Conservation (phyloP, 2,113 vertebrate genomes). For the Corvus hawaiiensis region DNA sequence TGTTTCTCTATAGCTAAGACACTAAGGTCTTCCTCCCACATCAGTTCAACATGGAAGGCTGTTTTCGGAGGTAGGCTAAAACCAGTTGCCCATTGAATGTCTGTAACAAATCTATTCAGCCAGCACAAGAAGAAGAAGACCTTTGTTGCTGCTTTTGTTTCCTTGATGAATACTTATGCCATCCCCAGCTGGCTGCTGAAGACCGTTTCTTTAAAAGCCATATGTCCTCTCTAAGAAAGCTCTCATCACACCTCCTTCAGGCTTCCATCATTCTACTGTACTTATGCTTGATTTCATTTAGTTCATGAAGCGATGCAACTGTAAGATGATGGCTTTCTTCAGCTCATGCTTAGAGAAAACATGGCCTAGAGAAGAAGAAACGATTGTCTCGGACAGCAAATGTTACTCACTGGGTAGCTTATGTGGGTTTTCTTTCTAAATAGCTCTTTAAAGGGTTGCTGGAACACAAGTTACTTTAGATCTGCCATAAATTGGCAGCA, state of each 20-base stretch:
- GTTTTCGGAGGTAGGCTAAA: neutral
- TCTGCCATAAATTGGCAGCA: neutral
- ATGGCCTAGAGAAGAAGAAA: neutral
- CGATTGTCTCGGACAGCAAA: neutral
- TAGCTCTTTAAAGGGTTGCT: neutral
- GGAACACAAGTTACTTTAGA: neutral
- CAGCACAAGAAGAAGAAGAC: neutral
- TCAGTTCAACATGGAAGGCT: neutral
- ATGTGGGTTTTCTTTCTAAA: neutral
- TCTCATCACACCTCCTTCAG: constrained; percentile 32
- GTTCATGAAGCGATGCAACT: neutral
- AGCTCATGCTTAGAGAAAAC: neutral
- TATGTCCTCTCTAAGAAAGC: constrained; percentile 23
- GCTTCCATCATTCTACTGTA: constrained; percentile 4
- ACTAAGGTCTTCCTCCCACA: neutral
- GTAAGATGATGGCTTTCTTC: neutral
- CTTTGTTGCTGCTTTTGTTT: neutral
- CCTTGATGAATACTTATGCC: neutral
- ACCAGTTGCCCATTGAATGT: neutral
- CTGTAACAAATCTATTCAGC: neutral
- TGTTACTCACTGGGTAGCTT: neutral
- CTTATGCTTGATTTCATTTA: neutral
- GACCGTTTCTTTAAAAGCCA: constrained; percentile 10
- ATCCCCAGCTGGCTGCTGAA: constrained; percentile 5
- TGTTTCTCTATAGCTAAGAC: neutral